Percentiles rank a stretch among this genome's conserved stretches.
Conservation (phyloP, 2,888 invertebrate genomes). For the Scelioninae gen. 2 region DNA sequence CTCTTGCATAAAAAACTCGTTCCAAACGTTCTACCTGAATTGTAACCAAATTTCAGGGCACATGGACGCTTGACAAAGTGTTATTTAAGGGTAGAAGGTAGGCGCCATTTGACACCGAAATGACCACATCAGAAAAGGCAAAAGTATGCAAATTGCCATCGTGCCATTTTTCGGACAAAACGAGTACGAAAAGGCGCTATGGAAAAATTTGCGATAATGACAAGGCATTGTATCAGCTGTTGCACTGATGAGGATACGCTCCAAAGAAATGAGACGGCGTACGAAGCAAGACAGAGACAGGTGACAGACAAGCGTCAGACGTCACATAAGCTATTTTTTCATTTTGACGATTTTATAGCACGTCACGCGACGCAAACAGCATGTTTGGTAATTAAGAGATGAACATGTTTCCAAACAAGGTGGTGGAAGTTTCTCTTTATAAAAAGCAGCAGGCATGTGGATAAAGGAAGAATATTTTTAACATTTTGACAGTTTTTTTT, state of each 20-base stretch:
- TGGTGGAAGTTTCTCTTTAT: no score
- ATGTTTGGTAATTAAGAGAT: no score
- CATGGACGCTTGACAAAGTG: constrained; percentile 42
- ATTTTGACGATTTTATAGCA: constrained; percentile 37
- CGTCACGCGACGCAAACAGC: constrained; percentile 46
- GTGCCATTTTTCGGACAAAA: constrained; percentile 47
- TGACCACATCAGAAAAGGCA: constrained; percentile 29
- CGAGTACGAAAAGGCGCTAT: constrained; percentile 33
- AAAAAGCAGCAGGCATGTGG: no score
- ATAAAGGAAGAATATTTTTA: no score
- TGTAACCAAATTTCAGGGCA: constrained; percentile 12
- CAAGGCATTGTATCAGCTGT: constrained; percentile 56
- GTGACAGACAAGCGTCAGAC: constrained; percentile 49
- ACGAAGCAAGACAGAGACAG: constrained; percentile 27
- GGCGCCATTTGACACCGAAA: constrained; percentile 55
- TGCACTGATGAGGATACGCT: constrained; percentile 41
- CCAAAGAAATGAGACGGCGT: constrained; percentile 19
- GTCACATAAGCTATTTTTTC: constrained; percentile 51
- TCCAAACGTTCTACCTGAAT: constrained; percentile 32
- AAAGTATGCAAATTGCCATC: constrained; percentile 48
- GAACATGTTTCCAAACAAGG: constrained; percentile 34
- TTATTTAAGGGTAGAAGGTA: constrained; percentile 38
- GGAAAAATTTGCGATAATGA: constrained; percentile 55
- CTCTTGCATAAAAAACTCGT: constrained; percentile 13
- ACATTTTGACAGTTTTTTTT: no score